Percentiles rank a stretch among this genome's conserved stretches.
These are phyloP conservation scores for Motacilla tschutschensis DNA, from an alignment of 2,113 vertebrate species.

Conservation along the genomic window DNA sequence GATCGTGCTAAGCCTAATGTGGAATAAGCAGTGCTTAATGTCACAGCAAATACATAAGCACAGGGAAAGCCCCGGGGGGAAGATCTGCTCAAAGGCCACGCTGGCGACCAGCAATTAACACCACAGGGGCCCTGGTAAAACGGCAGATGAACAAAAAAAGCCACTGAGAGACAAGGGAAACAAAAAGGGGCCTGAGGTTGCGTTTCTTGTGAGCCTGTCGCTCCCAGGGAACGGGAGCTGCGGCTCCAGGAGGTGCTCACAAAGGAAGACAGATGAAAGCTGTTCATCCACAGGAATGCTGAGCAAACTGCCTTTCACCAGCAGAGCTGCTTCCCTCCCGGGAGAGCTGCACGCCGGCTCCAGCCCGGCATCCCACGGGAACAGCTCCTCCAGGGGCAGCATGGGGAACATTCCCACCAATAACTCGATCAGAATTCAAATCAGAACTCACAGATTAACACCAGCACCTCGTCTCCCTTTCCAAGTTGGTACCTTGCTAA, in stretches of 20 bases:
- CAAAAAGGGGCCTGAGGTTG: constrained; percentile 30
- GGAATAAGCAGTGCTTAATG: constrained; percentile 64
- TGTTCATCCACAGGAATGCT: neutral
- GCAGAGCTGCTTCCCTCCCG: neutral
- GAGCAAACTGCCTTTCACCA: constrained; percentile 8
- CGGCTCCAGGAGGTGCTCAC: neutral
- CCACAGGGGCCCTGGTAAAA: constrained; percentile 59
- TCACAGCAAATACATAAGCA: constrained; percentile 58
- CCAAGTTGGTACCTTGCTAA: neutral
- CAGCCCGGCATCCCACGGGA: neutral
- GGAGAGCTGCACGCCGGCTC: neutral
- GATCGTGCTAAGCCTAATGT: constrained; percentile 44
- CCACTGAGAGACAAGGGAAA: constrained; percentile 47
- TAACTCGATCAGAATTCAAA: neutral
- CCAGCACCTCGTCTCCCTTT: neutral
- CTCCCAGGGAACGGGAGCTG: constrained; percentile 6
- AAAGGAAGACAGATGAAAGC: constrained; percentile 45
- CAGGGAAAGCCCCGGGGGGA: constrained; percentile 39
- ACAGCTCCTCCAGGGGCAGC: neutral
- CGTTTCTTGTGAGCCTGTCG: constrained; percentile 19
- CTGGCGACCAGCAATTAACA: constrained; percentile 58
- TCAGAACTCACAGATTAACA: neutral
- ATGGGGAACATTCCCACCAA: accelerated
- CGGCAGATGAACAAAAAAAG: constrained; percentile 58
- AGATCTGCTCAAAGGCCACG: constrained; percentile 52